Evolutionary conservation across 2,113 vertebrate species (phyloP), one percentile per base, ranked within the genome.

Genomic region (Hippocampus guttulatus): DNA sequence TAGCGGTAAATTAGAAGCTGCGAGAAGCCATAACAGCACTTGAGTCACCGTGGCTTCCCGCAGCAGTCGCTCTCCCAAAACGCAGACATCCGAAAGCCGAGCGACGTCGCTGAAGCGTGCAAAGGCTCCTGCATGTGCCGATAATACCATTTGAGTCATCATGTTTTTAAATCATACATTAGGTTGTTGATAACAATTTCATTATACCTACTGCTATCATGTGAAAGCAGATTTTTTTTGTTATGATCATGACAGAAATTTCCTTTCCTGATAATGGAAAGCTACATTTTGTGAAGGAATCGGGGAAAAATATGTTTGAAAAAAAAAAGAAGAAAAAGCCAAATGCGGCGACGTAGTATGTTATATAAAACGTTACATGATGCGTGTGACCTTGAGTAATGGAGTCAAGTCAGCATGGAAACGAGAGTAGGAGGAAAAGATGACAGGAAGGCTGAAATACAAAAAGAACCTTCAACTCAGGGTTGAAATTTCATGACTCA

Each of bases 341-440:
- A 70, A 81, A 79, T 62, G 73, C 33, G 65, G 55, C 23, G 70
- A 33, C 49, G 43, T 49, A 18, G 41, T 47, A 58, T 9, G 75
- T 84, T 85, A 77, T 64, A 69, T 75, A 79, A 85, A 62, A 51
- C 61, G 65, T 73, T 62, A 70, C 69, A 71, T 81, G 75, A 68
- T 81, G 73, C 66, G 27, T 64, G 80, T 82, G 87, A 86, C 83
- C 84, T 88, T 83, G 78, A 75, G 81, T 71, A 78, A 77, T 72
- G 67, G 68, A 40, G 18, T 75, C 52, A 65, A 68, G 41, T 52
- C 20, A n/a, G 49, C 73, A 79, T 23, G 16, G 74, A 77, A 84
- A 87, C 77, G 83, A 73, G 77, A 76, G 71, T 74, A 88, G 82
- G 81, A 87, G 74, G 78, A 70, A 68, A 62, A 71, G 74, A 82